Evolutionary conservation across 2,888 invertebrate species (phyloP).

Genomic region (Cyrtodaria siliqua): DNA sequence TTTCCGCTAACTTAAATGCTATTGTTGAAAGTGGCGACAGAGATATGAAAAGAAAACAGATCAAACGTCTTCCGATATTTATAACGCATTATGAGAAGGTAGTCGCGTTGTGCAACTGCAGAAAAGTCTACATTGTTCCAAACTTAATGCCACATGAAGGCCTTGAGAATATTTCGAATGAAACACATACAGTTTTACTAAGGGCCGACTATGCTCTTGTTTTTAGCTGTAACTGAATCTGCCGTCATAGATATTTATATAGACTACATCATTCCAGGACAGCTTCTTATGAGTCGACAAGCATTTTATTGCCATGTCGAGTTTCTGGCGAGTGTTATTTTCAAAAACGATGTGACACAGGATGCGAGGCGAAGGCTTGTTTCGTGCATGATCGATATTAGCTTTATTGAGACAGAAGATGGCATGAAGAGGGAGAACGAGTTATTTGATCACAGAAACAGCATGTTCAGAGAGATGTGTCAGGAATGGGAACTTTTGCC

Average conservation of each 20-base stretch:
- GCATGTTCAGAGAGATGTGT: slow-evolving; percentile 68
- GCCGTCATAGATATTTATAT: slow-evolving; percentile 41
- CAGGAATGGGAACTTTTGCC: slow-evolving; percentile 65
- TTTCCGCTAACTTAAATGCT: neutral
- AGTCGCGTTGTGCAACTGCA: neutral
- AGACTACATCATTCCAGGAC: slow-evolving; percentile 42
- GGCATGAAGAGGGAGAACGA: slow-evolving; percentile 60
- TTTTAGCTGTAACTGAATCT: neutral
- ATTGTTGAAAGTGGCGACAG: neutral
- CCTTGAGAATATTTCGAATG: slow-evolving; percentile 3
- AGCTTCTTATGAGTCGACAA: slow-evolving; percentile 16
- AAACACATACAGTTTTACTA: neutral
- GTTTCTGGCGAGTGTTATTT: slow-evolving; percentile 53
- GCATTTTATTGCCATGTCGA: slow-evolving; percentile 43
- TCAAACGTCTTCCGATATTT: neutral
- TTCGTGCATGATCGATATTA: neutral
- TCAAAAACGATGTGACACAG: slow-evolving; percentile 19
- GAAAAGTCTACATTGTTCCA: neutral
- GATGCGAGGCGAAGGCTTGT: neutral
- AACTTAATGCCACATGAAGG: neutral
- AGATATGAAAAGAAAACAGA: neutral
- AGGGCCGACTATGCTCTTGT: neutral
- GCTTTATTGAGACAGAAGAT: slow-evolving; percentile 29
- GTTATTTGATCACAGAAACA: slow-evolving; percentile 68
- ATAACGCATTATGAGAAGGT: neutral